Evolutionary conservation across 2,888 invertebrate species (phyloP).

Genomic region (Oxyscelio sp.): DNA sequence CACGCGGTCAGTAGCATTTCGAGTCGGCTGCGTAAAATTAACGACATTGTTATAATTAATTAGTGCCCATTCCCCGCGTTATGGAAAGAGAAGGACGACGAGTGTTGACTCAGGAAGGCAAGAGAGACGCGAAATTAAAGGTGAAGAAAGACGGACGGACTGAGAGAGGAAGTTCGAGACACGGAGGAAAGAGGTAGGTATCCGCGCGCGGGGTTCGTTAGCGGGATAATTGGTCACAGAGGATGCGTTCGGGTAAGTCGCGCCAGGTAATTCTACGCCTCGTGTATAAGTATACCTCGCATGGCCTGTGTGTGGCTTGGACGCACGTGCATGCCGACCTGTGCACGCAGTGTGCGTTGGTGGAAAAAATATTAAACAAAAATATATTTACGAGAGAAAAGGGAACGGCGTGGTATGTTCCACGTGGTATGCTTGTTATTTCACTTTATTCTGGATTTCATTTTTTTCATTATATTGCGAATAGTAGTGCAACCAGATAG

Average conservation of each 20-base stretch:
- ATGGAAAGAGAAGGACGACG: constrained; percentile 59
- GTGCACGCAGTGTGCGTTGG: not conserved
- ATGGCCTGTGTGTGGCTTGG: constrained; percentile 42
- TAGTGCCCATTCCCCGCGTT: constrained; percentile 79
- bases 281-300: constrained; percentile 77
- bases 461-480: too few relatives aligned
- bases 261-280: constrained; percentile 86
- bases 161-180: constrained; percentile 57
- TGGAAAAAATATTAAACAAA: not conserved
- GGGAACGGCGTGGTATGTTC: constrained; percentile 12
- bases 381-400: constrained; percentile 33
- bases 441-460: too few relatives aligned
- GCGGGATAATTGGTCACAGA: constrained; percentile 88
- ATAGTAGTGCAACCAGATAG: too few relatives aligned
- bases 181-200: constrained; percentile 61
- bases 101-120: constrained; percentile 20
- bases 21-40: constrained; percentile 87
- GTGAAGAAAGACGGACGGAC: constrained; percentile 54
- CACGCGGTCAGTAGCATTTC: constrained; percentile 87
- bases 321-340: constrained; percentile 56
- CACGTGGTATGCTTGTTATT: too few relatives aligned
- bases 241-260: constrained; percentile 87
- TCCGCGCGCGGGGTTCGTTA: constrained; percentile 85
- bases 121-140: constrained; percentile 29
- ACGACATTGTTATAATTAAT: constrained; percentile 88